A percentile compares a stretch with the other conserved stretches of the same genome.
Evolutionary conservation across 2,797 vertebrate genomes (phyloP).

Genomic region (Dermochelys coriacea): DNA sequence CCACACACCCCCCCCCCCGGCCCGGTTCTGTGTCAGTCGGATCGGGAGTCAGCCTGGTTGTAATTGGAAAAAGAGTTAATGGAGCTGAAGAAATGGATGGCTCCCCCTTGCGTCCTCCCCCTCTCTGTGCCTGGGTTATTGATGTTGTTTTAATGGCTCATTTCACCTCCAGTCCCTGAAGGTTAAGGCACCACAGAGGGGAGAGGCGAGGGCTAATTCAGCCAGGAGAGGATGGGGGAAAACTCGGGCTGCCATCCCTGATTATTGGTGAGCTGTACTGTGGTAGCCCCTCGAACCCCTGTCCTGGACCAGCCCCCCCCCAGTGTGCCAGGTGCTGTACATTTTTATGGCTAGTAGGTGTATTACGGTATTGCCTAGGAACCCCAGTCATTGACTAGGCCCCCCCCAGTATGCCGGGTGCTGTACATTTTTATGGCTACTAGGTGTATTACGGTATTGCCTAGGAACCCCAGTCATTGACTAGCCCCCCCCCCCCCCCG

Average conservation of each 20-base stretch:
- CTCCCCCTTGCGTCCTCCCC: background rate
- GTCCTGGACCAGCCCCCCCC: background rate
- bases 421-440: background rate
- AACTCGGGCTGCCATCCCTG: background rate
- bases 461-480: too few species aligned
- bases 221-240: background rate
- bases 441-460: background rate
- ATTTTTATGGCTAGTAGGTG: background rate
- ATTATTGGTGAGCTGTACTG: background rate
- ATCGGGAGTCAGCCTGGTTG: background rate
- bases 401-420: background rate
- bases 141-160: background rate
- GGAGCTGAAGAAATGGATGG: background rate
- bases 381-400: background rate
- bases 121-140: background rate
- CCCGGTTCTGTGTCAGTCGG: background rate
- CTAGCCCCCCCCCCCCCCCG: too few species aligned
- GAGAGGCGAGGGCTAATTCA: background rate
- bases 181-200: background rate
- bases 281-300: background rate
- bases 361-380: background rate
- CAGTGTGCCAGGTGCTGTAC: too few species aligned
- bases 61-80: background rate
- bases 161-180: background rate
- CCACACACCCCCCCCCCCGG: accelerated